These are phyloP conservation scores for Poecilus cupreus DNA, from an alignment of 2,888 invertebrate genomes.

Conservation along the genomic window DNA sequence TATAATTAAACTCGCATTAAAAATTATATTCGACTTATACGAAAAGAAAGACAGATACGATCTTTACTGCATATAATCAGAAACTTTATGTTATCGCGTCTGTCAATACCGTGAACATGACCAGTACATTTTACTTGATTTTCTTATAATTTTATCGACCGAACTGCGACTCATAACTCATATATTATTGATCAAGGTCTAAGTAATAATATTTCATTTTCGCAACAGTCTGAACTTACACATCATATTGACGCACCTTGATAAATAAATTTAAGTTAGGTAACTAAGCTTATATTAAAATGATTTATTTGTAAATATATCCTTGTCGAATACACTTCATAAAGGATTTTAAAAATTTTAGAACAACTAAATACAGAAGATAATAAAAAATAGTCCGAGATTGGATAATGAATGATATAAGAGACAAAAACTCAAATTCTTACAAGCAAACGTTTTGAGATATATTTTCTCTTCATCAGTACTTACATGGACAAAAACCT, in stretches of 20 bases:
- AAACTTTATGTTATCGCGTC: constrained; percentile 37
- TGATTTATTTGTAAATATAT: background rate
- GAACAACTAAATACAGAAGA: too few species aligned
- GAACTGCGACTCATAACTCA: background rate
- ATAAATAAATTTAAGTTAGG: too few species aligned
- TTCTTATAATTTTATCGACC: constrained; percentile 34
- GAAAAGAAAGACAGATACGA: constrained; percentile 38
- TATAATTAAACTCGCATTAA: constrained; percentile 45
- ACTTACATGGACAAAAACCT: too few species aligned
- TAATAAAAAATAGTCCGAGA: too few species aligned
- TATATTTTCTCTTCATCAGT: too few species aligned
- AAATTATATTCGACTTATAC: constrained; percentile 45
- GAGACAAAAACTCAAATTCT: too few species aligned
- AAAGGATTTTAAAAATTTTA: too few species aligned
- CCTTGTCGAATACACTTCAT: too few species aligned
- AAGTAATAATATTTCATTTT: constrained; percentile 33
- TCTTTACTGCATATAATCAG: constrained; percentile 39
- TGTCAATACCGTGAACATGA: constrained; percentile 42
- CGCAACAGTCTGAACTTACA: constrained; percentile 1
- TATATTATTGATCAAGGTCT: constrained; percentile 22
- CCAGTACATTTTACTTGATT: constrained; percentile 22
- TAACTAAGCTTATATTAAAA: too few species aligned
- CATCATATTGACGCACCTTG: background rate
- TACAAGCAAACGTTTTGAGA: too few species aligned
- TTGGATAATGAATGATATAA: too few species aligned